These are phyloP conservation scores for Crepidodera aurea DNA, from an alignment of 2,888 invertebrate species.

Conservation along the genomic window DNA sequence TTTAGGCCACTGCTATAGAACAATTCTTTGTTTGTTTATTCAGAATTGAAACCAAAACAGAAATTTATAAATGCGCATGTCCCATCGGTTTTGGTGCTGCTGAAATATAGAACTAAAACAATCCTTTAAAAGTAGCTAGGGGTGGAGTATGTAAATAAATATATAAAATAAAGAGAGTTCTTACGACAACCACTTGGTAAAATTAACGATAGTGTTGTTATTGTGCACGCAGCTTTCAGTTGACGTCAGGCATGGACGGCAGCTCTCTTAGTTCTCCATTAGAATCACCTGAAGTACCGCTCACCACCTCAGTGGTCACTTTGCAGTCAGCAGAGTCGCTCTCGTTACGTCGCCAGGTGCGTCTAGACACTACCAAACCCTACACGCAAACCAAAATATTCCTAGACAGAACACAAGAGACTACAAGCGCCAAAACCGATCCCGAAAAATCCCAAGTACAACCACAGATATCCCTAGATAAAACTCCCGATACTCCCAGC, in stretches of 20 bases:
- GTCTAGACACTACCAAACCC: conserved; percentile 46
- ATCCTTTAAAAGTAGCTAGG: too few species aligned
- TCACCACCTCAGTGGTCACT: conserved; percentile 72
- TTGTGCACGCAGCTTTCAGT: conserved; percentile 73
- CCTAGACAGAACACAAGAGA: conserved; percentile 67
- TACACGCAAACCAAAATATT: conserved; percentile 39
- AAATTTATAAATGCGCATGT: too few species aligned
- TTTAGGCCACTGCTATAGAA: too few species aligned
- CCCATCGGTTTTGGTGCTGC: too few species aligned
- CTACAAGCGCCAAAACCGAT: conserved; percentile 70
- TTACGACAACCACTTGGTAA: conserved; percentile 21
- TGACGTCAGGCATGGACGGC: conserved; percentile 80
- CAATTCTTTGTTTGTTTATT: too few species aligned
- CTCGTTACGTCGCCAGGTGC: conserved; percentile 63
- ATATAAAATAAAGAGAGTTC: too few species aligned
- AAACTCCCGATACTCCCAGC: conserved; percentile 74
- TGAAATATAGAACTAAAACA: too few species aligned
- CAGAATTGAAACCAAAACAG: too few species aligned
- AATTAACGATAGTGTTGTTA: conserved; percentile 44
- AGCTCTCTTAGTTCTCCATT: conserved; percentile 84
- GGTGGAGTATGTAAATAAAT: too few species aligned
- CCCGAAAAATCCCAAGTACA: conserved; percentile 38
- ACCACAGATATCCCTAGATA: conserved; percentile 41
- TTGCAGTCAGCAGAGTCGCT: conserved; percentile 72
- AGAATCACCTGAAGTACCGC: conserved; percentile 79